These are phyloP conservation scores for Oxycera nigricornis DNA, from an alignment of 2,888 invertebrate species.

Conservation along the genomic window DNA sequence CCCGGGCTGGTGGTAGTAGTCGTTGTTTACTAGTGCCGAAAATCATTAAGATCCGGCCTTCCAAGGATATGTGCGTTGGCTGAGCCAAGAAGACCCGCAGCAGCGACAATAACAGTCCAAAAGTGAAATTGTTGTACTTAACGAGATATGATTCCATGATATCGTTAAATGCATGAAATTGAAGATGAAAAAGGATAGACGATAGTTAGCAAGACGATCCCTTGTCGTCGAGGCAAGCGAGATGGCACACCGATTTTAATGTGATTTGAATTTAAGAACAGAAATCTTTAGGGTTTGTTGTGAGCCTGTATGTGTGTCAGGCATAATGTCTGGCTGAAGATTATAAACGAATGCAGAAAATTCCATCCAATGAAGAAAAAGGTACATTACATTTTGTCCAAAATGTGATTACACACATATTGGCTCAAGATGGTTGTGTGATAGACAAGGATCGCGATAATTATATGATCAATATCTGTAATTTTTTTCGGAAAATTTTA, in stretches of 20 bases:
- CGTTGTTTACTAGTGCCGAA: not conserved
- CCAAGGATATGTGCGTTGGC: not conserved
- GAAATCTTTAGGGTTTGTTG: not conserved
- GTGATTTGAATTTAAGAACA: constrained; percentile 11
- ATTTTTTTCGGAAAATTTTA: constrained; percentile 33
- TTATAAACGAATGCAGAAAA: constrained; percentile 36
- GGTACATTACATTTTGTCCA: constrained; percentile 10
- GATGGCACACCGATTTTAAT: not conserved
- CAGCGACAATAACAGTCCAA: not conserved
- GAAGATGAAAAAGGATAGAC: constrained; percentile 1
- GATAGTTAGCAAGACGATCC: too few relatives aligned
- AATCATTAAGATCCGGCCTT: constrained; percentile 3
- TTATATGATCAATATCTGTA: constrained; percentile 26
- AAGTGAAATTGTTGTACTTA: constrained; percentile 13
- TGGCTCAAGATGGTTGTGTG: not conserved
- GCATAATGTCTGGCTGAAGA: not conserved
- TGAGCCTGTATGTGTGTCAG: not conserved
- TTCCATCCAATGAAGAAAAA: constrained; percentile 28
- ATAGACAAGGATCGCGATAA: constrained; percentile 25
- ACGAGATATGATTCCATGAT: constrained; percentile 18
- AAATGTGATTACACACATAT: not conserved
- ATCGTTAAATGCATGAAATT: constrained; percentile 18
- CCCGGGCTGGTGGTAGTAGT: not conserved
- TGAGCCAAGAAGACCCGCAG: not conserved
- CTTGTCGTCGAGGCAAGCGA: not conserved